Base-by-base conservation (phyloP, 2,888 invertebrate species). In the Troglohyphantes excavatus region DNA sequence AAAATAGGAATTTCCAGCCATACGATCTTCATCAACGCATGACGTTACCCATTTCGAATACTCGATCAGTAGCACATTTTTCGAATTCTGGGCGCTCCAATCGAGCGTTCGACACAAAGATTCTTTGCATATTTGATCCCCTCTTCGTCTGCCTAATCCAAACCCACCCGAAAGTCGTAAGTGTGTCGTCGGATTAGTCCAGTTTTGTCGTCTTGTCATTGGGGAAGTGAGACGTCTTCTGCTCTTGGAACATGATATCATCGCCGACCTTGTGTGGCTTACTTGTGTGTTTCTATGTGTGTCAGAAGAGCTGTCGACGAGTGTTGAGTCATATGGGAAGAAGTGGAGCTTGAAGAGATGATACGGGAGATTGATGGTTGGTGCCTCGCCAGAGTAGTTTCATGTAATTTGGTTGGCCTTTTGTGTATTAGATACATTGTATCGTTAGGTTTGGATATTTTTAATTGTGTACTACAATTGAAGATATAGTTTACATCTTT, bases 301-400 rank as follows among this genome's bases (percentile, higher is more conserved):
- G 33, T 33, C 53, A 53, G 53, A n/a, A 39, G 9, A 39, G 39
- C 17, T 53, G 53, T 53, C 0, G n/a, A 53, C 17, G 53, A 17
- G 2, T 39, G 39, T 39, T 39, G 39, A 39, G 13, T 7, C 7
- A 39, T 39, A 13, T 3, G 39, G 53, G n/a, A 13, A n/a, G 53
- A 53, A 17, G n/a, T 53, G 53, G 53, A 53, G 53, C 53, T 53
- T 53, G 53, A 53, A 53, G n/a, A 17, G 53, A 53, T 53, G 53
- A 53, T 53, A 53, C n/a, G n/a, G 53, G n/a, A 17, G 17, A 53
- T 1, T 53, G 5, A 5, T 53, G 5, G n/a, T 13, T 33, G 33
- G 33, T 33, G 33, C 9, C 53, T 5, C 53, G n/a, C 13, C 53
- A 53, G 53, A 53, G 53, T 53, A 53, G 17, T 53, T 53, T 53